Percentiles rank a stretch among this genome's conserved stretches.
Evolutionary conservation across 2,888 invertebrate genomes (phyloP).

Genomic region (Cephus pygmeus): DNA sequence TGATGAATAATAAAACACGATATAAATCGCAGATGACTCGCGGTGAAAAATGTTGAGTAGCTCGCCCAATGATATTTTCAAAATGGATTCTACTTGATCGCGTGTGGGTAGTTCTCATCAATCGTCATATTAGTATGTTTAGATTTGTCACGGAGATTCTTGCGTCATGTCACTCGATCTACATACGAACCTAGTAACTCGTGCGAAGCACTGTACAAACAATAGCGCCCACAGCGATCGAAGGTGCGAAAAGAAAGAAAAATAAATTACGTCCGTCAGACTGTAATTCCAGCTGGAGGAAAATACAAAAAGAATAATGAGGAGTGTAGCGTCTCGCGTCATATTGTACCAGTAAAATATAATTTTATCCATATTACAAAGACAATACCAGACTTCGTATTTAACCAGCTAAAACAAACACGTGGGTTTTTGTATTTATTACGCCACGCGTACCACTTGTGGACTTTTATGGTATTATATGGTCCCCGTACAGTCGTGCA

Average conservation of each 20-base stretch:
- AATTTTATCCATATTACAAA: not conserved
- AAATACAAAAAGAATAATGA: not conserved
- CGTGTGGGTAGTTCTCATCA: not conserved
- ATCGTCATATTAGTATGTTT: not conserved
- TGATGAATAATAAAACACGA: constrained; percentile 54
- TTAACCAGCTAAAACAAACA: not conserved
- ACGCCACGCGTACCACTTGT: not conserved
- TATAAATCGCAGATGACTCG: constrained; percentile 38
- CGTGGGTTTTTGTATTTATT: not conserved
- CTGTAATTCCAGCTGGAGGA: not conserved
- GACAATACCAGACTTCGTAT: not conserved
- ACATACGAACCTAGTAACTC: not conserved
- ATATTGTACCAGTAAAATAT: not conserved
- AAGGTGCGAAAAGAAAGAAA: not conserved
- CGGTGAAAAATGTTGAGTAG: not conserved
- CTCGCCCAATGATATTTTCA: not conserved
- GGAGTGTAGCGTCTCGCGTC: not conserved
- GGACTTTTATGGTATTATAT: not conserved
- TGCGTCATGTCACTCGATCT: not conserved
- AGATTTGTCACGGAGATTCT: not conserved
- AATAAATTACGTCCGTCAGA: not conserved
- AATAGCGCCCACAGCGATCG: not conserved
- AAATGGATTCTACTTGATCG: not conserved
- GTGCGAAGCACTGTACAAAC: not conserved
- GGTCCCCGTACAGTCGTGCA: not conserved